Conservation (phyloP, 2,888 invertebrate genomes). For the Helobdella robusta region DNA sequence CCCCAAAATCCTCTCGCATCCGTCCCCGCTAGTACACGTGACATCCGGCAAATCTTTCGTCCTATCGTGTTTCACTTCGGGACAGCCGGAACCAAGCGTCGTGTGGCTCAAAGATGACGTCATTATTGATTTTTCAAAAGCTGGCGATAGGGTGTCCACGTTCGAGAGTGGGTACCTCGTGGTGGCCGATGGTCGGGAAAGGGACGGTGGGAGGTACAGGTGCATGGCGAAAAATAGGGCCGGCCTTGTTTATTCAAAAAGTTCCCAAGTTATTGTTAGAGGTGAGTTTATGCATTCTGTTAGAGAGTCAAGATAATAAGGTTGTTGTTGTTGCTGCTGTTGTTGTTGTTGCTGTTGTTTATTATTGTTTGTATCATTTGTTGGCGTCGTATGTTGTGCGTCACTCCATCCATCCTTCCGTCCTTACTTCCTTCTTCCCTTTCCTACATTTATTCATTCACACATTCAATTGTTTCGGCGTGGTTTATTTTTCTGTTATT, state of each 20-base stretch:
- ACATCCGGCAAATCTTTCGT: slow-evolving; percentile 42
- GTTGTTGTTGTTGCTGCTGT: neutral
- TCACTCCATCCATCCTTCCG: too few relatives aligned
- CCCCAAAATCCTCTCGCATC: slow-evolving; percentile 42
- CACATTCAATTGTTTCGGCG: too few relatives aligned
- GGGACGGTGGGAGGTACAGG: slow-evolving; percentile 12
- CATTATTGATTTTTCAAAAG: neutral
- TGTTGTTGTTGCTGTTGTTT: neutral
- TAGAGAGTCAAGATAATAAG: neutral
- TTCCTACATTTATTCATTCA: too few relatives aligned
- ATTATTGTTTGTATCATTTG: neutral
- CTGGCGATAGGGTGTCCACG: slow-evolving; percentile 3
- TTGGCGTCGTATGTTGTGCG: neutral
- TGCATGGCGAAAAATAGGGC: slow-evolving; percentile 15
- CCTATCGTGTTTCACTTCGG: slow-evolving; percentile 43
- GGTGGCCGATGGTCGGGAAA: slow-evolving; percentile 5
- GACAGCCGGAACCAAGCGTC: slow-evolving; percentile 41
- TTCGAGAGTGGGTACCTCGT: slow-evolving; percentile 18
- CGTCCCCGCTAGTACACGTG: slow-evolving; percentile 40
- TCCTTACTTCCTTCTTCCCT: neutral
- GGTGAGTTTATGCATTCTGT: neutral
- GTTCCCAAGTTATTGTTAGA: slow-evolving; percentile 8
- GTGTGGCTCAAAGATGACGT: slow-evolving; percentile 40
- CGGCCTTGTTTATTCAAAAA: neutral
- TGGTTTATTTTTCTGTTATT: too few relatives aligned